Conservation (phyloP, 2,888 invertebrate genomes). For the Elaeidobius kamerunicus region DNA sequence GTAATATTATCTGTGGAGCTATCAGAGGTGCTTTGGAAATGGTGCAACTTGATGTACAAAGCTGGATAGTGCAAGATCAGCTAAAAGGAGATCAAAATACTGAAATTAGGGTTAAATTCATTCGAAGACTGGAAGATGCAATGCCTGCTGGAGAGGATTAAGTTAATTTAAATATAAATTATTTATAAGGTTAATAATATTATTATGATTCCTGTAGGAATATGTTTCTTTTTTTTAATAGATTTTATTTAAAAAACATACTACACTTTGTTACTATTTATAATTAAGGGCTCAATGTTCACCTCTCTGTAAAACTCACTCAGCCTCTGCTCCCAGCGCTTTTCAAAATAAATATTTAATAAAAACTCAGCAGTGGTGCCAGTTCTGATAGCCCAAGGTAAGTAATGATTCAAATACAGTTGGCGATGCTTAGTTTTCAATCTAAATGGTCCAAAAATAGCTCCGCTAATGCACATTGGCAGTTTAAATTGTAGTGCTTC, state of each 20-base stretch:
- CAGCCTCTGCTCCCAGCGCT: constrained; percentile 88
- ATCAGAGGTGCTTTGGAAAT: constrained; percentile 96
- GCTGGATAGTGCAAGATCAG: constrained; percentile 93
- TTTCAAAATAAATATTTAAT: constrained; percentile 88
- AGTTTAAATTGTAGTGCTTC: constrained; percentile 93
- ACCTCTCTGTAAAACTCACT: constrained; percentile 77
- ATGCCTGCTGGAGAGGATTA: constrained; percentile 98
- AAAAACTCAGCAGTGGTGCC: constrained; percentile 74
- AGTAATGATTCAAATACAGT: constrained; percentile 70
- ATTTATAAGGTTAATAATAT: too few species aligned
- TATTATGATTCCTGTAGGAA: too few species aligned
- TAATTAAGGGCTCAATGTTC: constrained; percentile 61
- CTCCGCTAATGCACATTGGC: constrained; percentile 95
- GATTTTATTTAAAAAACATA: too few species aligned
- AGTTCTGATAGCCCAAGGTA: constrained; percentile 84
- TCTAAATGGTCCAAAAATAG: constrained; percentile 86
- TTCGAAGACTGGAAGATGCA: constrained; percentile 93
- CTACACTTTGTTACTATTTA: not conserved
- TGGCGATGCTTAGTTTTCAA: constrained; percentile 78
- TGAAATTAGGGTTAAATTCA: constrained; percentile 92
- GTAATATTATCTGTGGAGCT: constrained; percentile 87
- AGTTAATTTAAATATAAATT: too few species aligned
- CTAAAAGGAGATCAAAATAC: constrained; percentile 92
- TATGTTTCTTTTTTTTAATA: too few species aligned
- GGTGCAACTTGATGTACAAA: constrained; percentile 95